A percentile compares a stretch with the other conserved stretches of the same genome.
Evolutionary conservation across 2,113 vertebrate genomes (phyloP).

Genomic region (Felis chaus): DNA sequence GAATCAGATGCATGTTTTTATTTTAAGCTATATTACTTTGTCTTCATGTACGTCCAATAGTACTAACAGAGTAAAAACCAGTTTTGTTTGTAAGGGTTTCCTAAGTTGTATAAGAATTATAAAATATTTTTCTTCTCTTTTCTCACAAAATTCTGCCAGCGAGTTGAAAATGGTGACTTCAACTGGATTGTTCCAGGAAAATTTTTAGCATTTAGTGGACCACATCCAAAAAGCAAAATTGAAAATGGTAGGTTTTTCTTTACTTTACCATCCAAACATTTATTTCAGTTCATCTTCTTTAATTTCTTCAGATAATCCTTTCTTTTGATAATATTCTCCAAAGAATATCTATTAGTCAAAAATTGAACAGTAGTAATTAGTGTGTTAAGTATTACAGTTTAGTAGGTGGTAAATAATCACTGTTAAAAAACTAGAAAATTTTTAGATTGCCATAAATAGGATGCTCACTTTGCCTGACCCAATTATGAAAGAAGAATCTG

Average conservation of each 20-base stretch:
- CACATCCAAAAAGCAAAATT: slow-evolving; percentile 96
- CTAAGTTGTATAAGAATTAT: slow-evolving; percentile 4
- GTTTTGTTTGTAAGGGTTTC: not conserved
- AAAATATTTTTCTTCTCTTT: slow-evolving; percentile 72
- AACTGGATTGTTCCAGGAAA: slow-evolving; percentile 98
- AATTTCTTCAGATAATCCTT: not conserved
- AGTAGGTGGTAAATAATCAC: not conserved
- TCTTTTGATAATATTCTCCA: slow-evolving; percentile 17
- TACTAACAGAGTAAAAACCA: not conserved
- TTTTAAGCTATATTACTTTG: slow-evolving; percentile 9
- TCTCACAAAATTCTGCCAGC: slow-evolving; percentile 83
- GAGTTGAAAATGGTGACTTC: slow-evolving; percentile 98
- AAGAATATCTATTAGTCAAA: not conserved
- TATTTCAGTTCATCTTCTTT: slow-evolving; percentile 23
- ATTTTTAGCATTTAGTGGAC: slow-evolving; percentile 97
- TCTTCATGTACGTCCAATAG: not conserved
- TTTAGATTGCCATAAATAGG: not conserved
- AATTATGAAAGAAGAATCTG: not conserved
- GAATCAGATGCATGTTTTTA: not conserved
- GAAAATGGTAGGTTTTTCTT: slow-evolving; percentile 93
- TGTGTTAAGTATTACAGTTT: not conserved
- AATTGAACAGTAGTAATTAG: not conserved
- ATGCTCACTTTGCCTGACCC: not conserved
- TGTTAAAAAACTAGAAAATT: not conserved
- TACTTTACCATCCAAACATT: not conserved